Conservation (phyloP, 37 sponge, comb jelly and placozoan genomes). For the Axinella damicornis region DNA sequence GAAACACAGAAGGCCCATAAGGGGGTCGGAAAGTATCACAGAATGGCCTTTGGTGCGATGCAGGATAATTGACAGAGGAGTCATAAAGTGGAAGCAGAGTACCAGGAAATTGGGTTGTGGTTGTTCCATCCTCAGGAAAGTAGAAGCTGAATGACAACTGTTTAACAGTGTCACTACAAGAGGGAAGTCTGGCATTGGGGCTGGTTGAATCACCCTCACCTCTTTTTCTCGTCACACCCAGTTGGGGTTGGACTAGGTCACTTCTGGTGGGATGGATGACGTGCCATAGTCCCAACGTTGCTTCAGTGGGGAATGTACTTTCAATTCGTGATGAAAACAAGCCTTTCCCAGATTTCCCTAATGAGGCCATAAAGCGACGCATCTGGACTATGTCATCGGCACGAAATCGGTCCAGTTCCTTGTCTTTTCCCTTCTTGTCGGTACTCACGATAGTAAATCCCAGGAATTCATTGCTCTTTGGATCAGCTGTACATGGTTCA, state of each 20-base stretch:
- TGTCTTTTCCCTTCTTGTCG: background rate
- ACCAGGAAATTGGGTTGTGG: constrained; percentile 20
- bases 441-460: constrained; percentile 26
- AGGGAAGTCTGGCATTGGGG: constrained; percentile 4
- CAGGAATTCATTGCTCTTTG: constrained; percentile 39
- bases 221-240: background rate
- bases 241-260: constrained; percentile 18
- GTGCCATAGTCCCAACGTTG: constrained; percentile 33
- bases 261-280: constrained; percentile 52
- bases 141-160: constrained; percentile 39
- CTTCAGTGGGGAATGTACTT: constrained; percentile 7
- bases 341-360: constrained; percentile 30
- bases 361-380: constrained; percentile 55
- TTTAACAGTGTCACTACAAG: constrained; percentile 10
- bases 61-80: constrained; percentile 19
- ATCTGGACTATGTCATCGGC: constrained; percentile 54
- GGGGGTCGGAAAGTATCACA: constrained; percentile 81
- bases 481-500: constrained; percentile 42
- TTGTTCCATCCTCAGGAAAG: too few species aligned
- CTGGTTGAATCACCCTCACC: too few species aligned
- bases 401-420: constrained; percentile 28
- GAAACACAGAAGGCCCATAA: constrained; percentile 57
- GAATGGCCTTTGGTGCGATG: constrained; percentile 30
- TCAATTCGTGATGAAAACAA: constrained; percentile 12
- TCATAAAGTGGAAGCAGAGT: constrained; percentile 22